Percentiles rank a stretch among this genome's conserved stretches.
Evolutionary conservation across 2,113 vertebrate genomes (phyloP).

Genomic region (Megaceryle maxima): DNA sequence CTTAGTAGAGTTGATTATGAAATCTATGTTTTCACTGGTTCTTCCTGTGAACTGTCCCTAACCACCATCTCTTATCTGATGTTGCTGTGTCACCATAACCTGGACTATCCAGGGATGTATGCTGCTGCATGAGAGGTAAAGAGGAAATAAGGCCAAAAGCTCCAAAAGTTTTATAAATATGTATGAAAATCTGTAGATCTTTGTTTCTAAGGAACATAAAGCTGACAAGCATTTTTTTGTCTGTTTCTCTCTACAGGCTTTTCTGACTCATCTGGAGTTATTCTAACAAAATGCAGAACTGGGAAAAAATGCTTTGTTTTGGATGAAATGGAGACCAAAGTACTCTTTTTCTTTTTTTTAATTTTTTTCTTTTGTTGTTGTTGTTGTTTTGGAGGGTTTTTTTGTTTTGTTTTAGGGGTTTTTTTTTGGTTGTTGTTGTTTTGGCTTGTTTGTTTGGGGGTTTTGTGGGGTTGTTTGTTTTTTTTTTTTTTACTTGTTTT

Average conservation of each 20-base stretch:
- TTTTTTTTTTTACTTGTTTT: background rate
- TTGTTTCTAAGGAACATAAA: background rate
- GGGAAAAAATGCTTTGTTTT: background rate
- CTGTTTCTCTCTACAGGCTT: background rate
- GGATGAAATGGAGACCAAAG: background rate
- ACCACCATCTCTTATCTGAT: fast-evolving
- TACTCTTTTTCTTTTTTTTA: too few relatives aligned
- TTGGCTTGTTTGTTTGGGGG: too few relatives aligned
- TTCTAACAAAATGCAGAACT: background rate
- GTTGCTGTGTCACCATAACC: background rate
- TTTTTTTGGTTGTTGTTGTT: too few relatives aligned
- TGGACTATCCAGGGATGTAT: background rate
- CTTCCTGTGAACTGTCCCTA: fast-evolving
- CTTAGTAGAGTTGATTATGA: fast-evolving
- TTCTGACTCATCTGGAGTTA: background rate
- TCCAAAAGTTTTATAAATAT: background rate
- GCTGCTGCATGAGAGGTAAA: background rate
- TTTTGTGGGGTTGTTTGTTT: too few relatives aligned
- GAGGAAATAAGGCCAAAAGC: background rate
- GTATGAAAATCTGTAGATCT: background rate
- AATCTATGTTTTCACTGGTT: background rate
- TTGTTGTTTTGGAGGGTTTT: too few relatives aligned
- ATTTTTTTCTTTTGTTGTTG: too few relatives aligned
- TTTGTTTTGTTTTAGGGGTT: too few relatives aligned
- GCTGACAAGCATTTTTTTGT: background rate